Base-by-base conservation (phyloP, 1,140 invertebrate genomes). In the Euwallacea fornicatus region DNA sequence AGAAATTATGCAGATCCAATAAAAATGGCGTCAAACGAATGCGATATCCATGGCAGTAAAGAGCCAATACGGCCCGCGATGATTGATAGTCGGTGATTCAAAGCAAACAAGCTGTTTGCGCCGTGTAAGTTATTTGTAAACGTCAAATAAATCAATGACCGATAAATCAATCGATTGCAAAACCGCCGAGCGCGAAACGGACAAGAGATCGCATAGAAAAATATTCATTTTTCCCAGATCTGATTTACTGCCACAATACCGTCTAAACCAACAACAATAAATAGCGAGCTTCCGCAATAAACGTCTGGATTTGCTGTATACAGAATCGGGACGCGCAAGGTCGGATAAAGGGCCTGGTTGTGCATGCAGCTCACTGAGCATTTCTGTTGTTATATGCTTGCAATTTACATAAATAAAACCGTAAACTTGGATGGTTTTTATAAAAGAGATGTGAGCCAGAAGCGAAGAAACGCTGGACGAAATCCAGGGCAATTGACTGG, bases 81-180 rank as follows among this genome's bases (percentile, higher is more conserved):
- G 54, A 56, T 15, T 56, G 54, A 56, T 56, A 15, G 54, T 21
- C 54, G 16, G 16, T 56, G 54, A 56, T 56, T 15, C 54, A 56
- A 56, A n/a, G 16, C 54, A 56, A 56, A 56, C 54, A 56, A 56
- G 54, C 16, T 56, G 54, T 56, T 56, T 56, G 54, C 16, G 16
- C n/a, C 8, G 54, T 16, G 54, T 15, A 15, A 15, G 54, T 21
- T 56, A 56, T 56, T 56, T 56, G 54, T 56, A 56, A 56, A 56
- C 54, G 54, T 56, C 54, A 56, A 56, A 56, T 56, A 56, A 56
- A 56, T 56, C 54, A 56, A 13, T 56, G 54, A 56, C 54, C 54
- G 54, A 56, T 56, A 56, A 56, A 56, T 56, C 54, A 15, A 56
- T 13, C 16, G 11, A 50, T 56, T 56, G 54, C 54, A 56, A 56